These are phyloP conservation scores for Synergus umbraculus DNA, from an alignment of 2,888 invertebrate genomes.

Conservation along the genomic window DNA sequence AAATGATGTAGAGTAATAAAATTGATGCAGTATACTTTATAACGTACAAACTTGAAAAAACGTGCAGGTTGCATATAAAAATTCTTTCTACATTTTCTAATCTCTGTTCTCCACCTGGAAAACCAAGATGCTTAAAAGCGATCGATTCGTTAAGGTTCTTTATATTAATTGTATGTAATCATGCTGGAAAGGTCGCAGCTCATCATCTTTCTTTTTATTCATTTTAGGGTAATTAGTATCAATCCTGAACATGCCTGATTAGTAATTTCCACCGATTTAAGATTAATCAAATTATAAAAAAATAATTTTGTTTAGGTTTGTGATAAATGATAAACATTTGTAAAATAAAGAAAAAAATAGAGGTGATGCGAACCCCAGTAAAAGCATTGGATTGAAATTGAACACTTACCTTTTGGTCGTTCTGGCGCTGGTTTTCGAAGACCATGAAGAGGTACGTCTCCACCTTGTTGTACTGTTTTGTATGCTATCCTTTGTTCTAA, in stretches of 20 bases:
- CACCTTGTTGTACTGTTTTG: constrained; percentile 93
- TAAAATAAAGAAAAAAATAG: not conserved
- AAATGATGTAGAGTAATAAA: not conserved
- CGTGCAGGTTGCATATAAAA: constrained; percentile 20
- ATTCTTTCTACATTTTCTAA: not conserved
- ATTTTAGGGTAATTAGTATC: not conserved
- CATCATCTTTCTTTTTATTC: not conserved
- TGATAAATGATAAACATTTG: not conserved
- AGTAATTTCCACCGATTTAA: constrained; percentile 32
- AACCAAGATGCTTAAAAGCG: constrained; percentile 11
- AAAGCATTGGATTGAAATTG: constrained; percentile 8
- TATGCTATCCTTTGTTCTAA: constrained; percentile 92
- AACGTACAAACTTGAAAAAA: constrained; percentile 4
- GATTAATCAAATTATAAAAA: constrained; percentile 39
- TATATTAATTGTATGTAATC: not conserved
- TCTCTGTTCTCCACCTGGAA: not conserved
- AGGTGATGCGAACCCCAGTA: not conserved
- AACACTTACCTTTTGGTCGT: constrained; percentile 84
- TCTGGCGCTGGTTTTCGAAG: constrained; percentile 94
- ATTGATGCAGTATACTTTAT: not conserved
- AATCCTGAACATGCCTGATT: constrained; percentile 30
- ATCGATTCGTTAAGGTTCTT: not conserved
- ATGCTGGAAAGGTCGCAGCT: constrained; percentile 28
- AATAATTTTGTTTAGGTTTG: not conserved
- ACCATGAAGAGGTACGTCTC: constrained; percentile 95